Evolutionary conservation across 1,140 invertebrate species (phyloP), one percentile per base, ranked within the genome.

Genomic region (Hylyphantes graminicola): DNA sequence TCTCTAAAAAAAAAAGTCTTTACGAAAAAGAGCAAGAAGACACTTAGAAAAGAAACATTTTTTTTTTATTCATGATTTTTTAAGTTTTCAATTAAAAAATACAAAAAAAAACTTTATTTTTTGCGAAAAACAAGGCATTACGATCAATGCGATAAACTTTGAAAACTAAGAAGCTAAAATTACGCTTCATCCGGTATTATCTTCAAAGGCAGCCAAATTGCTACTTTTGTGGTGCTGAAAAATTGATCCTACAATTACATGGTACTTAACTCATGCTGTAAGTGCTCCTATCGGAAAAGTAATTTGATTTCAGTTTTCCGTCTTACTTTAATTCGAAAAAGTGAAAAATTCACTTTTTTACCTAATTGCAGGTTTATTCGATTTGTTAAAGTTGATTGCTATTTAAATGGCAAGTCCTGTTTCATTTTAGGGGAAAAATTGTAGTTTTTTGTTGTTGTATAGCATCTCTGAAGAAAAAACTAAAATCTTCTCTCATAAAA

Each of bases 201-300:
- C 35, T 35, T 15, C 51, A 68, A 68, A 50, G 65, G 53, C 19
- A 53, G 50, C 55, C 17, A 53, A 73, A 73, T 73, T 54, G 55
- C 70, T 55, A 53, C 21, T 73, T 48, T 19, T 13, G 50, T 54
- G 53, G 70, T 73, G 70, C 55, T 73, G 70, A 73, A 55, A 55
- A 54, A 73, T 73, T 48, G 70, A 73, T 53, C 53, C 50, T 73
- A 19, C 70, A 55, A 73, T 73, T 73, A 73, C 17, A 21, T n/a
- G 15, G 8, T 73, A 17, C 50, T 53, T 53, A 73, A 73, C 55
- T 68, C n/a, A n/a, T 17, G 7, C 50, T 48, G 17, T 6, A 53
- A 9, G 13, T 68, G 57, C 19, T 53, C 53, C 21, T 73, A n/a
- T 73, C 10, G 70, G 48, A 55, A 73, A 73, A 73, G 70, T n/a